Percentiles rank a stretch among this genome's conserved stretches.
phyloP scores from a whole-genome alignment of 1,140 invertebrate species.

The Saccostrea glomerata region DNA sequence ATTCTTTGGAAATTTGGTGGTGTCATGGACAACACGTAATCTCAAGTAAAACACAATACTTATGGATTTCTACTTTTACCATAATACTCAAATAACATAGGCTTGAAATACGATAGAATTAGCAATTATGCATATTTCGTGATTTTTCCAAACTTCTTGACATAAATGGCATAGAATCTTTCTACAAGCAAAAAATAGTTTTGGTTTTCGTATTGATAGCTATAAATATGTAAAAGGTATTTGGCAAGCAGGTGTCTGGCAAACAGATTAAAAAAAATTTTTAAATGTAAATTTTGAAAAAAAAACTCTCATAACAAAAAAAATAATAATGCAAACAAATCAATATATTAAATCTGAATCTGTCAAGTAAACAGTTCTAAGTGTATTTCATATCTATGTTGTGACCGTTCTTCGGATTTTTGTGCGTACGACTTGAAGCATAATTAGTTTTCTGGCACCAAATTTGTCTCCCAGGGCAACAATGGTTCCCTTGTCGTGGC shows the following conservation, averaged over 20 bases:
- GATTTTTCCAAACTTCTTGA: no score
- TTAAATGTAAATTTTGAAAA: not conserved
- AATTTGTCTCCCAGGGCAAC: slow-evolving; percentile 79
- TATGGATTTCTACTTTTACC: not conserved
- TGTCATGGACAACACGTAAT: slow-evolving; percentile 9
- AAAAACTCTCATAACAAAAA: not conserved
- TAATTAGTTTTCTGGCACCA: slow-evolving; percentile 78
- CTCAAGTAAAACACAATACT: not conserved
- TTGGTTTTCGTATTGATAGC: no score
- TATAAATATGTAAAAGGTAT: not conserved
- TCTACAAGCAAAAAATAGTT: no score
- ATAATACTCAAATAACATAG: not conserved
- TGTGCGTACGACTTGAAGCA: slow-evolving; percentile 77
- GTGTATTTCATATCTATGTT: slow-evolving; percentile 37
- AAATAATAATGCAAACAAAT: not conserved
- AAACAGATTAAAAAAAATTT: not conserved
- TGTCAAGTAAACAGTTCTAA: not conserved
- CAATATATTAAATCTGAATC: not conserved
- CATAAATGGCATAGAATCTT: no score
- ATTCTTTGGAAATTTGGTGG: not conserved
- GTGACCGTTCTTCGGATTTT: slow-evolving; percentile 65
- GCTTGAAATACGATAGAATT: not conserved
- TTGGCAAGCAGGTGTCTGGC: slow-evolving; percentile 12
- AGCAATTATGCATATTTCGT: no score
- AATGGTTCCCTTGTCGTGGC: slow-evolving; percentile 76